Base-by-base conservation (phyloP, 2,888 invertebrate species). In the Ferdinandea cuprea region DNA sequence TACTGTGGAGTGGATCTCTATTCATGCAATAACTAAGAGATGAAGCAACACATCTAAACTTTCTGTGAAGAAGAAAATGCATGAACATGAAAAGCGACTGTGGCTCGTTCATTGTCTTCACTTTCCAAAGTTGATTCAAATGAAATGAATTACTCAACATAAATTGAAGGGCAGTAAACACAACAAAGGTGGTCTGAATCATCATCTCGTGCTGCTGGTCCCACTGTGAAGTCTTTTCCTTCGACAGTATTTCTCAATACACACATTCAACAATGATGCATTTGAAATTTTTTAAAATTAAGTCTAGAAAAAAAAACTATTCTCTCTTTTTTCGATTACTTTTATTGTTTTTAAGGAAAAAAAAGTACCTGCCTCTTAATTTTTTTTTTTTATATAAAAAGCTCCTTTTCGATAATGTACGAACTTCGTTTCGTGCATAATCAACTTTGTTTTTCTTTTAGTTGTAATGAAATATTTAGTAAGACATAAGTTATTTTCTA, bases 401-500 rank as follows among this genome's bases (percentile, higher is more conserved):
- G 46, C 42, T 56, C 68, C 50, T 50, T 52, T 81, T 77, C 66
- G 81, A 71, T 61, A 21, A 54, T 76, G 52, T 17, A 30, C 63
- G 52, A 61, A 78, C 68, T 73, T 83, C 73, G 58, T 78, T 61
- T 61, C 56, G 63, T 68, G 50, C 68, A 68, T 72, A 58, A 37
- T 66, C 78, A 72, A 68, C 68, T 83, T 73, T 80, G 80, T 77
- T 81, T 83, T 83, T 83, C 78, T 83, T 52, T 83, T 83, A 83
- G 83, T 83, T 83, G 78, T 78, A 83, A 63, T 73, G 37, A 73
- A 73, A 72, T 83, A 83, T 63, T 83, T 78, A 72, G 72, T 83
- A 83, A 78, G 61, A 77, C 77, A 77, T 77, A 77, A 81, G 77
- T 81, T 77, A 77, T 61, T 77, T 81, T 81, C 81, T 83, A 83